Conservation (phyloP, 1,140 invertebrate genomes). For the Drosophila sp. region DNA sequence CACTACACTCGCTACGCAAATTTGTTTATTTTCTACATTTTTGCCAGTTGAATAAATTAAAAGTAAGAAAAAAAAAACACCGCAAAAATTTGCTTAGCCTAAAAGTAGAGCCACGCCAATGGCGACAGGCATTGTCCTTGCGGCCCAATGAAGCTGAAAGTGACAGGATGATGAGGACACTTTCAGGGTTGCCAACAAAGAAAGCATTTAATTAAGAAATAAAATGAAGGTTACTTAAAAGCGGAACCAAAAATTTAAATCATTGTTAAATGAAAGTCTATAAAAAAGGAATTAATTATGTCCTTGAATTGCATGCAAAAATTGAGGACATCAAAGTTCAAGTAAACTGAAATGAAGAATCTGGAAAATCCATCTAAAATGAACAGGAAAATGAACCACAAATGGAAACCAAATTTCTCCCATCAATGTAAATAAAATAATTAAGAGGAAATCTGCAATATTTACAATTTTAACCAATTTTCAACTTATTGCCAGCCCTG, state of each 20-base stretch:
- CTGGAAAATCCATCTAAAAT: no score
- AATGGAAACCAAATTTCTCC: background rate
- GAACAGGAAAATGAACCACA: background rate
- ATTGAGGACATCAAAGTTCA: no score
- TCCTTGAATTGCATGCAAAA: no score
- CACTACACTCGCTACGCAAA: background rate
- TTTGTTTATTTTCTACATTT: conserved; percentile 5
- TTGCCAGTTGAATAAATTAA: conserved; percentile 22
- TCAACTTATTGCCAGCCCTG: conserved; percentile 27
- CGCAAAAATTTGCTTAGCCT: conserved; percentile 37
- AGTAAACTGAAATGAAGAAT: no score
- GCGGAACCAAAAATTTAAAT: background rate
- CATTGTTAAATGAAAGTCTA: background rate
- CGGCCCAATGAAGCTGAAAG: conserved; percentile 42
- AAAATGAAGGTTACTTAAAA: background rate
- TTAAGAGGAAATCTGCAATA: background rate
- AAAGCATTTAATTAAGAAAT: background rate
- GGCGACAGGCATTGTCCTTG: conserved; percentile 28
- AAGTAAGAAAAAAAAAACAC: conserved; percentile 26
- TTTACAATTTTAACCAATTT: background rate
- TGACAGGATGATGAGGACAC: conserved; percentile 33
- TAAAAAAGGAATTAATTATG: no score
- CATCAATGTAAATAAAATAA: conserved; percentile 4
- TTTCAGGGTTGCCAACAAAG: conserved; percentile 33
- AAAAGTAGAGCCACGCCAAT: background rate